Base-by-base conservation (phyloP, 2,113 vertebrate species). In the Ptilorrhoa leucosticta region DNA sequence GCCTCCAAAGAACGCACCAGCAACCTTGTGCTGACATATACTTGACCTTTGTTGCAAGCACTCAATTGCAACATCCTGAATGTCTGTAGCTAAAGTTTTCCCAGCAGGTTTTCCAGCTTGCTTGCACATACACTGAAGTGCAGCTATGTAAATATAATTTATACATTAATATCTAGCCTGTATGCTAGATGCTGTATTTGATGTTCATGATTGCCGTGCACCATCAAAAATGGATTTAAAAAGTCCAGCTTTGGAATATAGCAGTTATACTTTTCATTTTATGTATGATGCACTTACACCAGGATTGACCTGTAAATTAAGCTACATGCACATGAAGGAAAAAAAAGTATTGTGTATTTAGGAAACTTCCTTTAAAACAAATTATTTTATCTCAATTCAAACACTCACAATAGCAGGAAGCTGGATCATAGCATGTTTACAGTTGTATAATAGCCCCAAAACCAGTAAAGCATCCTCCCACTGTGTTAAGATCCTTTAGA, bases 321-420 rank as follows among this genome's bases (percentile, higher is more conserved):
- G 35, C 60, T 76, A 90, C 89, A 92, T 22, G 64, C 30, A 89
- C 26, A 88, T n/a, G 33, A 60, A 85, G 13, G 1, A 45, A 54
- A 50, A 71, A 75, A n/a, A 28, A 39, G 17, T 22, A 48, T 40
- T 83, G 94, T 83, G 76, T 88, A 71, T 89, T 93, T 83, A 92
- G 79, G 53, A 72, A 60, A 23, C 87, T 83, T 97, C 81, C 94
- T 95, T 88, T 82, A 73, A 94, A 96, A 83, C 66, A 82, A 89
- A 94, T 75, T 53, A 44, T 69, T 96, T 95, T 78, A 95, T 94
- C 93, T 94, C 4, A 10, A 75, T 86, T 87, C 93, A 94, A 61
- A 89, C 69, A 71, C 33, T 93, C 70, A 97, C 96, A 98, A 98
- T 97, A 94, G 87, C 71, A 96, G 97, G 96, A 98, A 97, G 80